Evolutionary conservation across 2,797 vertebrate genomes (phyloP).

Genomic region (Hemitrygon akajei): DNA sequence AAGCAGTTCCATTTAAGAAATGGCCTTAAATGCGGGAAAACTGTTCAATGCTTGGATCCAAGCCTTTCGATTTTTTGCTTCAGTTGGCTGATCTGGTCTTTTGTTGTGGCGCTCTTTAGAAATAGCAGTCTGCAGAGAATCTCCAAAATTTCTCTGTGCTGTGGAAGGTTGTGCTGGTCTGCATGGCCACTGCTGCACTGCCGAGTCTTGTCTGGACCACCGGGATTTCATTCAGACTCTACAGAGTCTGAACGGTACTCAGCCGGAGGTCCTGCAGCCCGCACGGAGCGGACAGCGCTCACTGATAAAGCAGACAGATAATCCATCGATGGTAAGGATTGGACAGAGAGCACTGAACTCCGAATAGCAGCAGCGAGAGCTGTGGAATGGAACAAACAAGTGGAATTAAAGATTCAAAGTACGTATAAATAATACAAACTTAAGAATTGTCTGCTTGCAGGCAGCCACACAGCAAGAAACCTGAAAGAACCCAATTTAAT

Average conservation of each 20-base stretch:
- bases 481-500: no score
- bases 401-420: not conserved
- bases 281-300: constrained; percentile 45
- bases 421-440: no score
- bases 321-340: constrained; percentile 58
- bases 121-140: constrained; percentile 40
- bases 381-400: not conserved
- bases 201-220: constrained; percentile 74
- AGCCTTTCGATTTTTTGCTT: no score
- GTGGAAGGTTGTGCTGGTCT: constrained; percentile 37
- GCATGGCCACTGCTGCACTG: constrained; percentile 53
- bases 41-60: no score
- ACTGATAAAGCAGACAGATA: constrained; percentile 50
- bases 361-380: constrained; percentile 49
- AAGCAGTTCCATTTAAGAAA: no score
- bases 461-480: no score
- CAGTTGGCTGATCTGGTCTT: not conserved
- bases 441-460: no score
- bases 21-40: no score
- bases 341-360: constrained; percentile 57
- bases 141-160: constrained; percentile 37
- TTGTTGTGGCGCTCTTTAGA: constrained; percentile 44
- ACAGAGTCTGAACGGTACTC: constrained; percentile 79
- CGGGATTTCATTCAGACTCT: constrained; percentile 84
- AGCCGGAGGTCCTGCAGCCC: constrained; percentile 60